Evolutionary conservation across 2,888 invertebrate genomes (phyloP).

Genomic region (Bruchidius siliquastri): DNA sequence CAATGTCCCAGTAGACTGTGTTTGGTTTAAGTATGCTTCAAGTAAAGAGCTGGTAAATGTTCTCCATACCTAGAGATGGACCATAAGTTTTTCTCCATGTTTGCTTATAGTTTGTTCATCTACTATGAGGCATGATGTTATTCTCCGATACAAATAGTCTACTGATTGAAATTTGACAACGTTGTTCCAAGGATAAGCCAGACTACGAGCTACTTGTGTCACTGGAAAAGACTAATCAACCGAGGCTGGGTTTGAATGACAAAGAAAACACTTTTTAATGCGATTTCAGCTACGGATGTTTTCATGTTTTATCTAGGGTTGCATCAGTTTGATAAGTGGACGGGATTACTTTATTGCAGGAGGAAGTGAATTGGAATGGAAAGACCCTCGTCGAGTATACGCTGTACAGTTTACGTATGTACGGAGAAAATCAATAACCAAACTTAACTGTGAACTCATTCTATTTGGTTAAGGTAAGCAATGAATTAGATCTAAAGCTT

Average conservation of each 20-base stretch:
- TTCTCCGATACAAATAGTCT: too few species aligned
- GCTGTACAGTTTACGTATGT: too few species aligned
- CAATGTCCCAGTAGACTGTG: too few species aligned
- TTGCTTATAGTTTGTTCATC: too few species aligned
- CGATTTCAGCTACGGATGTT: background rate
- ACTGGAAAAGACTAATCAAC: conserved; percentile 14
- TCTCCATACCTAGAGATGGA: too few species aligned
- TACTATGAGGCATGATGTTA: too few species aligned
- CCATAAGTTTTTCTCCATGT: too few species aligned
- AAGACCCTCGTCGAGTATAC: background rate
- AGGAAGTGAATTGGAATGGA: background rate
- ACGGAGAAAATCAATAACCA: background rate
- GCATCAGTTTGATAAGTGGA: background rate
- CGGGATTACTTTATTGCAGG: background rate
- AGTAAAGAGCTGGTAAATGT: too few species aligned
- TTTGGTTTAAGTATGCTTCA: too few species aligned
- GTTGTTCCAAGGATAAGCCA: background rate
- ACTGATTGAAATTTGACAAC: background rate
- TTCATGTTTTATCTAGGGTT: background rate
- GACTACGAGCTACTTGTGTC: conserved; percentile 23
- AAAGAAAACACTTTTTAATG: background rate
- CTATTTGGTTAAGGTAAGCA: too few species aligned
- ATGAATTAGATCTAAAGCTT: too few species aligned
- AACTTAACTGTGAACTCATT: too few species aligned
- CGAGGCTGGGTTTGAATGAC: background rate